These are phyloP conservation scores for Montipora efflorescens DNA, from an alignment of 64 coral and sea anemone species.

Conservation along the genomic window DNA sequence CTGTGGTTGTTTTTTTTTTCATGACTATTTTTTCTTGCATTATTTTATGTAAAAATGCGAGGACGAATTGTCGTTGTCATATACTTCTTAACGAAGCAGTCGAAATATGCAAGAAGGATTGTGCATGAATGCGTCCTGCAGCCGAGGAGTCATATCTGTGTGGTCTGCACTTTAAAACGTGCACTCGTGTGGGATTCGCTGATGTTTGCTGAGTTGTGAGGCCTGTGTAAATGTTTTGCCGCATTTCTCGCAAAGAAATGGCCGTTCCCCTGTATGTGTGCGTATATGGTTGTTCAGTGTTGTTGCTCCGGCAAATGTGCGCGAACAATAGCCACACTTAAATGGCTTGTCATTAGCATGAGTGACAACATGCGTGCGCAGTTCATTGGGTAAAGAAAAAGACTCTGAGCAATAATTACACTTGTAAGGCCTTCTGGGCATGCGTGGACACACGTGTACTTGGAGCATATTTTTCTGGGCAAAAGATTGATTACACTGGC, in stretches of 20 bases:
- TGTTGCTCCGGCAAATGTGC: slow-evolving; percentile 78
- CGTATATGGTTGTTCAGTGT: slow-evolving; percentile 86
- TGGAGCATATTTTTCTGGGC: slow-evolving; percentile 68
- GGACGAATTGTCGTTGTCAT: too few relatives aligned
- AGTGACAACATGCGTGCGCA: slow-evolving; percentile 74
- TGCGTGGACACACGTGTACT: slow-evolving; percentile 63
- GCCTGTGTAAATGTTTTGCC: slow-evolving; percentile 62
- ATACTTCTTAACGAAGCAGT: too few relatives aligned
- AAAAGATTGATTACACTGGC: slow-evolving; percentile 72
- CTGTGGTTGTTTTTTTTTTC: too few relatives aligned
- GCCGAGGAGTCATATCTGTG: background rate
- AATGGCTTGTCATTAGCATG: slow-evolving; percentile 87
- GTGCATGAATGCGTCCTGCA: too few relatives aligned
- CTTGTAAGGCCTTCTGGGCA: slow-evolving; percentile 64
- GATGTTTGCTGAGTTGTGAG: slow-evolving; percentile 84
- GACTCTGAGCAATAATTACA: slow-evolving; percentile 80
- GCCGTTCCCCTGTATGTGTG: slow-evolving; percentile 74
- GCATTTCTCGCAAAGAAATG: slow-evolving; percentile 80
- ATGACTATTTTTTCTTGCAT: too few relatives aligned
- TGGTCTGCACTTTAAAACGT: background rate
- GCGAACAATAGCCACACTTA: slow-evolving; percentile 83
- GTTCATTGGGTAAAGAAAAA: slow-evolving; percentile 69
- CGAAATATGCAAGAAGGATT: too few relatives aligned
- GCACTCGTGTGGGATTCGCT: slow-evolving; percentile 77
- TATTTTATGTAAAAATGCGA: too few relatives aligned